A percentile compares a stretch with the other conserved stretches of the same genome.
Evolutionary conservation across 2,888 invertebrate species (phyloP).

Genomic region (Andricus curvator): DNA sequence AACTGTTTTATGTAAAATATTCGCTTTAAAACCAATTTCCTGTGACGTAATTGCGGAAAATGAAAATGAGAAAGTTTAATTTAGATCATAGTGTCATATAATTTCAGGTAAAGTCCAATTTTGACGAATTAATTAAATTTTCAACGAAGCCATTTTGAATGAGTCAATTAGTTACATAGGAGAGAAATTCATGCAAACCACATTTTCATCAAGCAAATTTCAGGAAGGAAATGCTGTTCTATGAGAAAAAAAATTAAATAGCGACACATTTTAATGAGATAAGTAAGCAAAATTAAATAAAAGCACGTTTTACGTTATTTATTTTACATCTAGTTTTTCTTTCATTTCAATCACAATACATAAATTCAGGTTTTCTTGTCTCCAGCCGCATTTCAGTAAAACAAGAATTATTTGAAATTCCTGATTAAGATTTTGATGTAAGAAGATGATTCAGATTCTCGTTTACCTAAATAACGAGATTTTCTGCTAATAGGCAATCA

Average conservation of each 20-base stretch:
- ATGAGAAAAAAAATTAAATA: not conserved
- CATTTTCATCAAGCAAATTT: not conserved
- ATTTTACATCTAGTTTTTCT: not conserved
- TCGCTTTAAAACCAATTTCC: too few species aligned
- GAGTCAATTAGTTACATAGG: too few species aligned
- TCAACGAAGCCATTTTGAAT: not conserved
- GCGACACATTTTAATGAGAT: not conserved
- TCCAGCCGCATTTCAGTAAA: not conserved
- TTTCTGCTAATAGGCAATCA: conserved; percentile 5
- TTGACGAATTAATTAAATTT: not conserved
- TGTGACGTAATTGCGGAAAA: too few species aligned
- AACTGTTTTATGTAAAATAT: too few species aligned
- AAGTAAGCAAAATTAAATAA: too few species aligned
- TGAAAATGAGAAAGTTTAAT: too few species aligned
- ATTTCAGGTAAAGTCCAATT: not conserved
- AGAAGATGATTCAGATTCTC: not conserved
- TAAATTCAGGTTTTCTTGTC: not conserved
- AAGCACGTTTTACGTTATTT: not conserved
- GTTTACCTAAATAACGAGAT: not conserved
- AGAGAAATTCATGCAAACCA: too few species aligned
- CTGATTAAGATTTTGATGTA: not conserved
- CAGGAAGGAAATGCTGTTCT: not conserved
- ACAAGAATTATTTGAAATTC: not conserved
- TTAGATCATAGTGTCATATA: not conserved
- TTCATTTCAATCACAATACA: not conserved